Percentiles rank a stretch among this genome's conserved stretches.
Evolutionary conservation across 2,888 invertebrate genomes (phyloP).

Genomic region (Calephelis perditalis): DNA sequence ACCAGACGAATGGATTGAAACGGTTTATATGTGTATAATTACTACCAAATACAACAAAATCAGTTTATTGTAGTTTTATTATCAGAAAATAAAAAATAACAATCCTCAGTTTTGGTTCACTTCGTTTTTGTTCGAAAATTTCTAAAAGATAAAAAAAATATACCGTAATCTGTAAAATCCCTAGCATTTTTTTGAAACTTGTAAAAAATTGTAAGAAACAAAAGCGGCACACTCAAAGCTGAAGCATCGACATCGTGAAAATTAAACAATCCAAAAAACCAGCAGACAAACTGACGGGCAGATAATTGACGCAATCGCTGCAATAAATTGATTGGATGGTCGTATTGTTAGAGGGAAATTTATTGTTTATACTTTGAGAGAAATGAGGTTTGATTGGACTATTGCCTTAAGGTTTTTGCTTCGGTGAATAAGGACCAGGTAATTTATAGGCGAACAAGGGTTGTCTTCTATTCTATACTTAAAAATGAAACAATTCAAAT

Average conservation of each 20-base stretch:
- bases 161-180: too few species aligned
- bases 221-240: constrained; percentile 39
- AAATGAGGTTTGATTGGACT: constrained; percentile 13
- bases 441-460: background rate
- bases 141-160: too few species aligned
- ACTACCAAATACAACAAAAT: too few species aligned
- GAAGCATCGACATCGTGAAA: constrained; percentile 59
- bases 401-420: constrained; percentile 6
- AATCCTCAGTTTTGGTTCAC: too few species aligned
- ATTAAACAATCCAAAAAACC: constrained; percentile 39
- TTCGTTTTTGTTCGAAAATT: too few species aligned
- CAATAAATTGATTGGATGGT: constrained; percentile 25
- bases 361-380: constrained; percentile 18
- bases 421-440: constrained; percentile 1
- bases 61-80: too few species aligned
- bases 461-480: background rate
- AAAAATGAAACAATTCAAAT: too few species aligned
- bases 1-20: too few species aligned
- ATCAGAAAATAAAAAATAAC: too few species aligned
- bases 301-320: constrained; percentile 42
- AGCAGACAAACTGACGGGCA: constrained; percentile 31
- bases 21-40: too few species aligned
- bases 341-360: constrained; percentile 20
- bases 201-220: constrained; percentile 5
- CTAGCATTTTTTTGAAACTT: background rate